A percentile compares a stretch with the other conserved stretches of the same genome.
Evolutionary conservation across 2,888 invertebrate species (phyloP).

Genomic region (Drosophila lacicola): DNA sequence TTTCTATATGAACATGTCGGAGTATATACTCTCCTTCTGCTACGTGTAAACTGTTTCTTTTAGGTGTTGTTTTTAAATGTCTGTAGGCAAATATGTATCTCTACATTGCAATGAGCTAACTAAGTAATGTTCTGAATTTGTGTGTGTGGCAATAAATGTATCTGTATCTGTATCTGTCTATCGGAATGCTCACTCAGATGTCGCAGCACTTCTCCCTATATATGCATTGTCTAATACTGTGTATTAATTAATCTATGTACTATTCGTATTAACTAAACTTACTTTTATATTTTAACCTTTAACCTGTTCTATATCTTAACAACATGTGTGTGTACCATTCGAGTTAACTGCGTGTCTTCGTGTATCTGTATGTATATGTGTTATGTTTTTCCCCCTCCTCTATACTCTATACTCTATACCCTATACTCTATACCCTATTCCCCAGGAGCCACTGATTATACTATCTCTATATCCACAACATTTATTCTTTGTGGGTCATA

Average conservation of each 20-base stretch:
- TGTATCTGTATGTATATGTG: conserved; percentile 6
- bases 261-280: conserved; percentile 6
- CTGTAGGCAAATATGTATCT: conserved; percentile 14
- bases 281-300: conserved; percentile 15
- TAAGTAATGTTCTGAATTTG: not conserved
- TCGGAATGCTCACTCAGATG: conserved; percentile 15
- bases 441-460: not conserved
- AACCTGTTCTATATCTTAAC: conserved; percentile 11
- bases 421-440: not conserved
- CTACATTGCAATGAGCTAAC: conserved; percentile 2
- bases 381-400: not conserved
- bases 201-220: conserved; percentile 12
- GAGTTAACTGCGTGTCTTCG: not conserved
- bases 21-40: not conserved
- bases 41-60: conserved; percentile 7
- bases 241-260: conserved; percentile 1
- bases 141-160: conserved; percentile 1
- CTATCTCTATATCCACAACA: too few relatives aligned
- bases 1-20: too few relatives aligned
- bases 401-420: not conserved
- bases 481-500: too few relatives aligned
- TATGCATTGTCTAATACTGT: conserved; percentile 22
- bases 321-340: conserved; percentile 1
- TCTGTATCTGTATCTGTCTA: conserved; percentile 3
- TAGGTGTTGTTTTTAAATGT: conserved; percentile 33